These are phyloP conservation scores for Myopa tessellatipennis DNA, from an alignment of 2,888 invertebrate species.

Conservation along the genomic window DNA sequence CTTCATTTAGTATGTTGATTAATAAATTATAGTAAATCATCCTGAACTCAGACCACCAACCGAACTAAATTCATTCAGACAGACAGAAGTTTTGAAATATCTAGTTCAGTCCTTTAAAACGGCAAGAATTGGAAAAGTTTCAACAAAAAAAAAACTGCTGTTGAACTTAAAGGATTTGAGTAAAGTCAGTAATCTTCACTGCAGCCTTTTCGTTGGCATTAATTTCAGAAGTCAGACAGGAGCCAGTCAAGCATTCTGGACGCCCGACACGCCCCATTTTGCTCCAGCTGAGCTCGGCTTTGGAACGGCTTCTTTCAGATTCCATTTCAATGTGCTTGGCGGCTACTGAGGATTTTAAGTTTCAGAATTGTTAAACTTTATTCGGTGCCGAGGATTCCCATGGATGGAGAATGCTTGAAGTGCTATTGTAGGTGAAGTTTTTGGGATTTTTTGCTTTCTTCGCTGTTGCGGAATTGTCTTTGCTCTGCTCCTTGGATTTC, in stretches of 20 bases:
- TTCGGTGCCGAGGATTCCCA: neutral
- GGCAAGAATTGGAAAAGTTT: neutral
- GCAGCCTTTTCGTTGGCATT: conserved; percentile 14
- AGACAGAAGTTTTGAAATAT: neutral
- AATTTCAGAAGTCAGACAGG: conserved; percentile 24
- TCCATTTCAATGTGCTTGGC: neutral
- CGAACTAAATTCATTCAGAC: neutral
- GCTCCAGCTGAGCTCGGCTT: neutral
- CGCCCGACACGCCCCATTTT: too few species aligned
- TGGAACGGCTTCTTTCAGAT: neutral
- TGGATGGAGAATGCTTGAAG: neutral
- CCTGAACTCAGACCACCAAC: too few species aligned
- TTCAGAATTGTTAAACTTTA: neutral
- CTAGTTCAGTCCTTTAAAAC: neutral
- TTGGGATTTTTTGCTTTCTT: neutral
- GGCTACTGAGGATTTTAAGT: neutral
- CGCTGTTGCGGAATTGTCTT: neutral
- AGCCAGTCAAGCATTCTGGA: neutral
- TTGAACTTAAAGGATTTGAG: neutral
- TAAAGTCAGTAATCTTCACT: neutral
- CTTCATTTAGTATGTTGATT: neutral
- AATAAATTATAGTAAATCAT: neutral
- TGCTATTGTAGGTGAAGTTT: neutral
- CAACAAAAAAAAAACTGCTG: neutral
- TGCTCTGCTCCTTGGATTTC: too few species aligned